These are phyloP conservation scores for Pangasius djambal DNA, from an alignment of 2,797 vertebrate genomes.

Conservation along the genomic window DNA sequence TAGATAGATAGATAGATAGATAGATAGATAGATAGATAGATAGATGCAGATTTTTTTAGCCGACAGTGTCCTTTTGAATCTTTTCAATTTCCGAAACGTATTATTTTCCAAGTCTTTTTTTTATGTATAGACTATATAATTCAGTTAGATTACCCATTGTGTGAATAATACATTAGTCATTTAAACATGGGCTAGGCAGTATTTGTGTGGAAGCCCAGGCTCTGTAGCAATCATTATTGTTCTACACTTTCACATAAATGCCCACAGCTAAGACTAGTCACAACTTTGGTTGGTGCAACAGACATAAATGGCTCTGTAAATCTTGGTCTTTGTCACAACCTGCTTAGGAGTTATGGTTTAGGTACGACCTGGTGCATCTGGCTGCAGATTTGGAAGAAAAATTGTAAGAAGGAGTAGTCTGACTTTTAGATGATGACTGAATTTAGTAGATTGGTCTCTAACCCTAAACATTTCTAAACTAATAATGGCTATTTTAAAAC, in stretches of 20 bases:
- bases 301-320: background rate
- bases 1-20: too few species aligned
- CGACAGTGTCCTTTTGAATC: background rate
- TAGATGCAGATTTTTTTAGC: too few species aligned
- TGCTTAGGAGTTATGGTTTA: background rate
- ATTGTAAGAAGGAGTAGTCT: background rate
- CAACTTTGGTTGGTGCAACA: background rate
- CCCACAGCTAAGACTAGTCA: background rate
- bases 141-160: background rate
- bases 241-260: background rate
- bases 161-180: background rate
- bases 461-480: background rate
- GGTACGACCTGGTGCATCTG: background rate
- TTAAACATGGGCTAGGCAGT: background rate
- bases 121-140: background rate
- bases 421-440: background rate
- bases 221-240: background rate
- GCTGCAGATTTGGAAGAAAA: background rate
- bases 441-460: background rate
- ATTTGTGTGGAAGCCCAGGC: background rate
- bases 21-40: too few species aligned
- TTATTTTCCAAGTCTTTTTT: background rate
- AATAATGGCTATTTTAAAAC: background rate
- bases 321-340: background rate
- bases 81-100: background rate